Base-by-base conservation (phyloP, 2,888 invertebrate species). In the Melanargia galathea region DNA sequence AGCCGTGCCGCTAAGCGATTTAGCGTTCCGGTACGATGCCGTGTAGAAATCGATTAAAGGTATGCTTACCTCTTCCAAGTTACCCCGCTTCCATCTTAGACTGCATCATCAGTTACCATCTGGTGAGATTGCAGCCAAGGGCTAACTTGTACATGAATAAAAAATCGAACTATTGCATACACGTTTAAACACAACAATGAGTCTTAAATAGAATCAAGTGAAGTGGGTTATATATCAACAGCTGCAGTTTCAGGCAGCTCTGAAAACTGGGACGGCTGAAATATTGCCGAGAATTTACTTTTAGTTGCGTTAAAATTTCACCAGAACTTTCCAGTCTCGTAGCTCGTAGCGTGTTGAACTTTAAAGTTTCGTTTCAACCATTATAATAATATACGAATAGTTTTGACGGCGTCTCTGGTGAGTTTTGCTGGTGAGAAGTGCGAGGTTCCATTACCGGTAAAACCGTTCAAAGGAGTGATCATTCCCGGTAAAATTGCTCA, bases 201-300 rank as follows among this genome's bases (percentile, higher is more conserved):
- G 24, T 35, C 16, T 55, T 55, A 55, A 52, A 35, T 51, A 24
- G 6, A 30, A 52, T 55, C 24, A 55, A 24, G 22, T 33, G 58
- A 56, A 54, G 62, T 20, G 35, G 6, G 10, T n/a, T 45, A 60
- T 65, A 63, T 60, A 51, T 63, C 63, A 60, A 13, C 46, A 45
- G 4, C 43, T 43, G 63, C 59, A 60, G 45, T 63, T 46, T 30
- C 60, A 63, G 46, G 35, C 57, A 33, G 58, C 35, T 26, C 61
- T 54, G 56, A 62, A 58, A 61, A 52, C 38, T 46, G 40, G 18
- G 16, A 18, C 43, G 38, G 38, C 33, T 65, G 26, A 63, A 60
- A 65, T 65, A 65, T 56, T 55, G 40, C 63, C 30, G 10, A 22
- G 51, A 60, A 56, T 60, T 62, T 62, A 63, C 63, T 63, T 63